Conservation (phyloP, 2,113 vertebrate species). For the Hippoglossus stenolepis region DNA sequence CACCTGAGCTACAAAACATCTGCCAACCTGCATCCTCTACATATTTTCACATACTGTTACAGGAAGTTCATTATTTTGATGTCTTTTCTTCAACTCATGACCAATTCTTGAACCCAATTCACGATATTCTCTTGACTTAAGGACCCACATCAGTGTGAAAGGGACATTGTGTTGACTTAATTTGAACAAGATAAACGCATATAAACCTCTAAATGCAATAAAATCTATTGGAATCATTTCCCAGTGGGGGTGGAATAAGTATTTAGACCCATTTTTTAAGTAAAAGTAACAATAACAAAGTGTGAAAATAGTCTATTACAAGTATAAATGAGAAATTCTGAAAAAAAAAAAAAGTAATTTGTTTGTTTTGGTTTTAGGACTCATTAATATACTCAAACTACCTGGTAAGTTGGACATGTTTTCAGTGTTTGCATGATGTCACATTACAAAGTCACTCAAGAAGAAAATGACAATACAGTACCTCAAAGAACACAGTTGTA, state of each 20-base stretch:
- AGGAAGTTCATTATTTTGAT: not conserved
- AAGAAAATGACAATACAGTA: too few relatives aligned
- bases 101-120: not conserved
- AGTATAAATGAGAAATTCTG: not conserved
- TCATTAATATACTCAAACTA: too few relatives aligned
- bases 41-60: slow-evolving; percentile 1
- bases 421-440: not conserved
- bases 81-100: not conserved
- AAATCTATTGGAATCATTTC: not conserved
- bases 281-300: too few relatives aligned
- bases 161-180: not conserved
- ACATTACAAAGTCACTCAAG: not conserved
- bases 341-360: not conserved
- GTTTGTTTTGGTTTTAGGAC: not conserved
- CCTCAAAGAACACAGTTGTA: too few relatives aligned
- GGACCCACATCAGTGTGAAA: not conserved
- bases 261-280: too few relatives aligned
- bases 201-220: not conserved
- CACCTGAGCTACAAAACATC: slow-evolving; percentile 20
- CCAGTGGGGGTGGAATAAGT: too few relatives aligned
- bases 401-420: not conserved
- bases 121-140: not conserved
- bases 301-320: too few relatives aligned
- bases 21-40: not conserved
- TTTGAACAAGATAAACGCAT: not conserved